Percentiles rank a stretch among this genome's conserved stretches.
These are phyloP conservation scores for Sepiola atlantica DNA, from an alignment of 2,888 invertebrate species.

Conservation along the genomic window DNA sequence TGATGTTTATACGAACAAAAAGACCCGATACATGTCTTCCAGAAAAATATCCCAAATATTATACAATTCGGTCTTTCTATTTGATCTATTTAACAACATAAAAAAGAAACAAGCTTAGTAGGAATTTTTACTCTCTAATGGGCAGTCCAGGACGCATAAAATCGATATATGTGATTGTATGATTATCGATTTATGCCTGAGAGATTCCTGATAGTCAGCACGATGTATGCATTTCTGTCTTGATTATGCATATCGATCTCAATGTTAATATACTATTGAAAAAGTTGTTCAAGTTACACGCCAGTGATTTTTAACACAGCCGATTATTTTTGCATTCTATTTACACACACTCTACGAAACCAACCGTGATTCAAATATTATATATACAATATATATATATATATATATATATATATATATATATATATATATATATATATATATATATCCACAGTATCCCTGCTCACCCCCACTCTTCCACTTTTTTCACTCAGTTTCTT, in stretches of 20 bases:
- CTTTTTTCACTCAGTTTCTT: no score
- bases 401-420: not conserved
- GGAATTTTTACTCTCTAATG: not conserved
- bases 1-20: not conserved
- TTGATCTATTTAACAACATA: not conserved
- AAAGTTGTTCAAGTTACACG: conserved; percentile 9
- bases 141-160: not conserved
- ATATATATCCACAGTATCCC: no score
- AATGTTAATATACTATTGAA: not conserved
- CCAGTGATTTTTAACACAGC: not conserved
- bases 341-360: not conserved
- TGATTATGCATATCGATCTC: not conserved
- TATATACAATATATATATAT: not conserved
- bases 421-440: not conserved
- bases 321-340: not conserved
- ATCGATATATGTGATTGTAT: not conserved
- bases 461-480: no score
- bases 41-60: not conserved
- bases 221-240: not conserved
- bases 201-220: not conserved
- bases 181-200: not conserved
- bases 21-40: not conserved
- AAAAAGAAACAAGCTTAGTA: not conserved
- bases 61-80: not conserved
- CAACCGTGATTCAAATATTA: not conserved